Conservation (phyloP, 2,113 vertebrate species). For the Megatriorchis doriae region DNA sequence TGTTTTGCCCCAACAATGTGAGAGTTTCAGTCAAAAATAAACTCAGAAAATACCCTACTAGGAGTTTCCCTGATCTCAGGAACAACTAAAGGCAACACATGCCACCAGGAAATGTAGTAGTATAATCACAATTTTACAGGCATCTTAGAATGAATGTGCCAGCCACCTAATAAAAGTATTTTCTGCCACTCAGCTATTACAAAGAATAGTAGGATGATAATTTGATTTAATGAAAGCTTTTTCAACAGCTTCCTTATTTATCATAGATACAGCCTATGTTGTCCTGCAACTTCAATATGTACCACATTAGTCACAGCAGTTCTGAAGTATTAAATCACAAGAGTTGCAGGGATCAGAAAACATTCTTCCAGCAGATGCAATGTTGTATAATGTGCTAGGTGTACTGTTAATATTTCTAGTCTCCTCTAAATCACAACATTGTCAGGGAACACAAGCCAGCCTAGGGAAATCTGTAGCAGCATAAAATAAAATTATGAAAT, state of each 20-base stretch:
- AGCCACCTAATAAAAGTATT: neutral
- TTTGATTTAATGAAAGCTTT: neutral
- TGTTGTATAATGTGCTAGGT: neutral
- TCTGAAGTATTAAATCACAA: neutral
- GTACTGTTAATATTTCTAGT: neutral
- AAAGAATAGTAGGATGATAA: neutral
- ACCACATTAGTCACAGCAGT: neutral
- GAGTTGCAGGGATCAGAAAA: neutral
- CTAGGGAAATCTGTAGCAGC: neutral
- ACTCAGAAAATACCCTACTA: neutral
- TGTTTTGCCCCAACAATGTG: neutral
- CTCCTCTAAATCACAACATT: neutral
- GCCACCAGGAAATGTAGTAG: neutral
- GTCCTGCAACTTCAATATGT: neutral
- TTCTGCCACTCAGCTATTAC: neutral
- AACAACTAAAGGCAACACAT: neutral
- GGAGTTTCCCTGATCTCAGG: neutral
- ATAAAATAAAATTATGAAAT: neutral
- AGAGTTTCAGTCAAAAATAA: neutral
- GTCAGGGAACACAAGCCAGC: neutral
- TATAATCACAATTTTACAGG: neutral
- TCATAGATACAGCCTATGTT: neutral
- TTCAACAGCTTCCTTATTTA: neutral
- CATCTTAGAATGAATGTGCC: neutral
- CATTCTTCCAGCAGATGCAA: neutral